phyloP scores from a whole-genome alignment of 2,888 invertebrate species.

The Bellardia pandia region DNA sequence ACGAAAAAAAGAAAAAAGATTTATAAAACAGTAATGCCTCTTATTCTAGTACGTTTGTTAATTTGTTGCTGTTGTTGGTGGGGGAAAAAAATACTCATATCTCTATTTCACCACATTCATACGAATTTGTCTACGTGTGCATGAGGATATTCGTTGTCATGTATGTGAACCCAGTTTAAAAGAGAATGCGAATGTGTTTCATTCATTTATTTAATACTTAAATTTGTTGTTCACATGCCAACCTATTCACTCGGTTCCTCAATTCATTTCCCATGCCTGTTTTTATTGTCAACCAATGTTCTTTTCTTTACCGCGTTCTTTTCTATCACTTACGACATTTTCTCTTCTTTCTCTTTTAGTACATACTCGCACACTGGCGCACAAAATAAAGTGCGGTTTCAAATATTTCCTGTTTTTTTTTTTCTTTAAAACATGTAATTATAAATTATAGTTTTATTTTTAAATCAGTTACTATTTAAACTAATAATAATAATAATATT shows the following conservation, averaged over 20 bases:
- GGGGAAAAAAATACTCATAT: background rate
- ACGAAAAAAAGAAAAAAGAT: background rate
- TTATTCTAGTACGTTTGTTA: constrained; percentile 19
- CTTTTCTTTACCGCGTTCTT: constrained; percentile 16
- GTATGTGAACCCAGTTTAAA: background rate
- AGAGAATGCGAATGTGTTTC: background rate
- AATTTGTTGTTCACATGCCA: constrained; percentile 63
- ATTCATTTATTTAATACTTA: constrained; percentile 42
- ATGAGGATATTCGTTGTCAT: background rate
- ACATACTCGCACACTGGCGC: background rate
- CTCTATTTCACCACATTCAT: constrained; percentile 16
- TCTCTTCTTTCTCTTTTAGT: background rate
- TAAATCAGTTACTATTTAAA: too few relatives aligned
- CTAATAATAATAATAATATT: too few relatives aligned
- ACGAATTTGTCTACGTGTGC: background rate
- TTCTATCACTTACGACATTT: constrained; percentile 46
- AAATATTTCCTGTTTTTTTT: too few relatives aligned
- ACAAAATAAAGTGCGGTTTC: too few relatives aligned
- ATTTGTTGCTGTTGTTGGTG: constrained; percentile 9
- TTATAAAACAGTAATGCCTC: constrained; percentile 7
- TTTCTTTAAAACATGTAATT: too few relatives aligned
- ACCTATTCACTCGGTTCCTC: constrained; percentile 38
- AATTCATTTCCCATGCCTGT: constrained; percentile 32
- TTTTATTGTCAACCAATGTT: constrained; percentile 51
- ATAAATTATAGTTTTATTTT: background rate